A percentile compares a stretch with the other conserved stretches of the same genome.
These are phyloP conservation scores for Ceratoteleas bidentatus DNA, from an alignment of 1,140 invertebrate genomes.

Conservation along the genomic window DNA sequence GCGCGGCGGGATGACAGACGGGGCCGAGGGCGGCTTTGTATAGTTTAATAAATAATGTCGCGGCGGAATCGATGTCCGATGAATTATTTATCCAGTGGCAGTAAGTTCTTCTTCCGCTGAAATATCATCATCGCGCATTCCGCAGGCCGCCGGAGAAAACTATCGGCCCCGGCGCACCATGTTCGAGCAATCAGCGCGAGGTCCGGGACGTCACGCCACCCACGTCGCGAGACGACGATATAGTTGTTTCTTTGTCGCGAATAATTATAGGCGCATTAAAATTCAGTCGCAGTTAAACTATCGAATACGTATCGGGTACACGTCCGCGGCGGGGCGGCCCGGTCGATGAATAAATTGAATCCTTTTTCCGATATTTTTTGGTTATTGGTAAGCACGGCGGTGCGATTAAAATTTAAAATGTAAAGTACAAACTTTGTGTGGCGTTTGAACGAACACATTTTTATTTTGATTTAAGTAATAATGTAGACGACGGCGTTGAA, in stretches of 20 bases:
- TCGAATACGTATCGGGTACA: constrained; percentile 30
- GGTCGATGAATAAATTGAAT: constrained; percentile 32
- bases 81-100: constrained; percentile 68
- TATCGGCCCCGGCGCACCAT: constrained; percentile 17
- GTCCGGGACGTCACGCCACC: constrained; percentile 50
- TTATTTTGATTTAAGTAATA: no score
- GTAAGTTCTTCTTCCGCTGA: constrained; percentile 51
- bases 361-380: not conserved
- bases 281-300: constrained; percentile 51
- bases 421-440: no score
- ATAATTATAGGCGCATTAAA: constrained; percentile 58
- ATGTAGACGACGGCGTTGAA: not conserved
- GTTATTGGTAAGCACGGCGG: not conserved
- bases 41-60: constrained; percentile 72
- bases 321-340: constrained; percentile 8
- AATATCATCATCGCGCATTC: constrained; percentile 65
- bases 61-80: constrained; percentile 57
- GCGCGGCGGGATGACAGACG: constrained; percentile 53
- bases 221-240: constrained; percentile 49
- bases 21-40: constrained; percentile 45
- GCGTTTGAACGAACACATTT: no score
- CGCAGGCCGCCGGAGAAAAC: constrained; percentile 47
- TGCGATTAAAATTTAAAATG: not conserved
- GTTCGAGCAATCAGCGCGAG: constrained; percentile 30
- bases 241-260: constrained; percentile 53